phyloP scores from a whole-genome alignment of 2,888 invertebrate genomes.

The Oscheius sp. region DNA sequence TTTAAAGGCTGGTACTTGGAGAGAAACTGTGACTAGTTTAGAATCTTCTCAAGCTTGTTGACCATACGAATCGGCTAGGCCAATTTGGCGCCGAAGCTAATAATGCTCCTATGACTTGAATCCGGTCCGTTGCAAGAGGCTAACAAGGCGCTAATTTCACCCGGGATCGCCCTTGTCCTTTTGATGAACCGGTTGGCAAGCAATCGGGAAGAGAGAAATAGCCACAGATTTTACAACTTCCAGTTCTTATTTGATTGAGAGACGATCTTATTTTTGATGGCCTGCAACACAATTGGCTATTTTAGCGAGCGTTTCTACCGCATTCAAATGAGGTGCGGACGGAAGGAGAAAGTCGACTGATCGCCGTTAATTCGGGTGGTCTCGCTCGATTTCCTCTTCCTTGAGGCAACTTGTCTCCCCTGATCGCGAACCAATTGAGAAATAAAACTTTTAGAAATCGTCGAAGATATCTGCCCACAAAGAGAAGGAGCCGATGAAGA shows the following conservation, averaged over 20 bases:
- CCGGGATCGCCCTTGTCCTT: background rate
- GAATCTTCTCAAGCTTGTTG: too few species aligned
- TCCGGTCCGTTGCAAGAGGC: too few species aligned
- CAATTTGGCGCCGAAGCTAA: too few species aligned
- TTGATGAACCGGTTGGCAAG: background rate
- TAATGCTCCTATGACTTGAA: too few species aligned
- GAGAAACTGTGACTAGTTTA: too few species aligned
- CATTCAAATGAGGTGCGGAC: constrained; percentile 11
- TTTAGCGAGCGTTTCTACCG: background rate
- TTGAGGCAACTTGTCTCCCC: background rate
- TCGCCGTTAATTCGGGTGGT: background rate
- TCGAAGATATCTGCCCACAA: constrained; percentile 56
- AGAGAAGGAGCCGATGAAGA: constrained; percentile 53
- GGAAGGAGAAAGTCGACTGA: constrained; percentile 3
- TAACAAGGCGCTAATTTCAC: constrained; percentile 23
- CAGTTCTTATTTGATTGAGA: background rate
- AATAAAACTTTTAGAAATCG: constrained; percentile 40
- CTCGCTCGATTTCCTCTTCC: constrained; percentile 8
- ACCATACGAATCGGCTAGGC: too few species aligned
- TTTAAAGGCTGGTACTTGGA: too few species aligned
- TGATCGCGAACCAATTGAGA: background rate
- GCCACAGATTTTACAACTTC: too few species aligned
- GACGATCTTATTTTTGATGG: background rate
- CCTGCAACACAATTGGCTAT: background rate
- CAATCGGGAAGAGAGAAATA: too few species aligned